Conservation (phyloP, 2,888 invertebrate species). For the Mimumesa dahlbomi region DNA sequence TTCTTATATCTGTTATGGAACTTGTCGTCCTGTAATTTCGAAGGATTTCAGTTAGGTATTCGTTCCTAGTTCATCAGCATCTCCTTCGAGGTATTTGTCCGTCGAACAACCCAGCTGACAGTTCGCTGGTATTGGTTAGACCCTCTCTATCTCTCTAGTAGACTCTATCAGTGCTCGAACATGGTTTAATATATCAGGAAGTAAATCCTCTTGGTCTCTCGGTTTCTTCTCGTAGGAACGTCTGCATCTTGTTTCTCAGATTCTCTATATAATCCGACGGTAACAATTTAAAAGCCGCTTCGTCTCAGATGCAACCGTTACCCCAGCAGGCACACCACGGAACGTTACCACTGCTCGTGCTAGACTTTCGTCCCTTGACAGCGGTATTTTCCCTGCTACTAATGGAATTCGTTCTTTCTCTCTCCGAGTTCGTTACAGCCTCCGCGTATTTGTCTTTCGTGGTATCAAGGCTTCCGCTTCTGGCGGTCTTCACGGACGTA, state of each 20-base stretch:
- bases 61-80: slow-evolving; percentile 39
- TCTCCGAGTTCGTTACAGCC: slow-evolving; percentile 81
- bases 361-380: slow-evolving; percentile 83
- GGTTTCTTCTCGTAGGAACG: too few species aligned
- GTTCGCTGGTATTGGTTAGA: too few species aligned
- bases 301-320: slow-evolving; percentile 86
- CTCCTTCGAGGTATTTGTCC: slow-evolving; percentile 38
- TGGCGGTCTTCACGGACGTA: slow-evolving; percentile 67
- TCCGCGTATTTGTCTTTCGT: slow-evolving; percentile 58
- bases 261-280: too few species aligned
- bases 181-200: too few species aligned
- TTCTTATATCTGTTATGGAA: too few species aligned
- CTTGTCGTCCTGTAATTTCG: too few species aligned
- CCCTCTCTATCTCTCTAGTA: too few species aligned
- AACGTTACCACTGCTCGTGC: slow-evolving; percentile 86
- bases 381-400: slow-evolving; percentile 82
- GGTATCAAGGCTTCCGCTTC: slow-evolving; percentile 70
- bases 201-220: too few species aligned
- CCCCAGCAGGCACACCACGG: slow-evolving; percentile 95
- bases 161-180: too few species aligned
- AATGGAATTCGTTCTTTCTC: slow-evolving; percentile 86
- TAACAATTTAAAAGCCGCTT: background rate
- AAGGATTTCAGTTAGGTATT: too few species aligned
- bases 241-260: too few species aligned
- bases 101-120: slow-evolving; percentile 32